Conservation (phyloP, 2,797 vertebrate species). For the Schizopygopsis malacanthus region DNA sequence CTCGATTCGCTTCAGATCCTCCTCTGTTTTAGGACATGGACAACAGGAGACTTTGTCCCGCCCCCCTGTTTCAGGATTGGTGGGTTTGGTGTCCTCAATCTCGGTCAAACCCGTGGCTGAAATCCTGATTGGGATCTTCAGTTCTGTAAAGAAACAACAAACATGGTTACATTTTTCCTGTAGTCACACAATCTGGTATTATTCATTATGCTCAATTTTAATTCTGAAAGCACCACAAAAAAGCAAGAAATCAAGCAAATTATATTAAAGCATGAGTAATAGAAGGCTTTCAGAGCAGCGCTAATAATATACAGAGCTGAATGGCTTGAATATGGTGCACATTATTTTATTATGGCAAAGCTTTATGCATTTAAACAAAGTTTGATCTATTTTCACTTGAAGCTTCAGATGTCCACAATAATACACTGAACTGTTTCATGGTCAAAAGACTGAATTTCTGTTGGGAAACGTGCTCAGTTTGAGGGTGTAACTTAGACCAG, state of each 20-base stretch:
- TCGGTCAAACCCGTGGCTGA: slow-evolving; percentile 88
- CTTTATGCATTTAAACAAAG: background rate
- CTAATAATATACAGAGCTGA: slow-evolving; percentile 19
- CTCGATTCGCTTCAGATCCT: slow-evolving; percentile 89
- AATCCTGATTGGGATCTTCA: slow-evolving; percentile 91
- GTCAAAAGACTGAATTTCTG: background rate
- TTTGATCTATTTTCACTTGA: background rate
- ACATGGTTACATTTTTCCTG: background rate
- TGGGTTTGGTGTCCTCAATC: slow-evolving; percentile 85
- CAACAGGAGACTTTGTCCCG: slow-evolving; percentile 89
- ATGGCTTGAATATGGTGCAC: slow-evolving; percentile 1
- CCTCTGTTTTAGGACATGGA: slow-evolving; percentile 89
- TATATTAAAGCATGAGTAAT: slow-evolving; percentile 6
- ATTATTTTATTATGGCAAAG: slow-evolving; percentile 5
- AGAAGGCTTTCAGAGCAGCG: slow-evolving; percentile 1
- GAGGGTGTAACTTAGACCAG: slow-evolving; percentile 37
- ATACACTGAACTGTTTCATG: slow-evolving; percentile 3
- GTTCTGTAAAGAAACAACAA: slow-evolving; percentile 73
- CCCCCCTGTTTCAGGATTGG: slow-evolving; percentile 83
- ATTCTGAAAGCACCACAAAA: background rate
- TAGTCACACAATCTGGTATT: background rate
- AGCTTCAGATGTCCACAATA: background rate
- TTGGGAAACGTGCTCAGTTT: background rate
- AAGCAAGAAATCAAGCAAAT: slow-evolving; percentile 2
- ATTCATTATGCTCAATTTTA: background rate